Evolutionary conservation across 2,797 vertebrate species (phyloP).

Genomic region (Mus caroli): DNA sequence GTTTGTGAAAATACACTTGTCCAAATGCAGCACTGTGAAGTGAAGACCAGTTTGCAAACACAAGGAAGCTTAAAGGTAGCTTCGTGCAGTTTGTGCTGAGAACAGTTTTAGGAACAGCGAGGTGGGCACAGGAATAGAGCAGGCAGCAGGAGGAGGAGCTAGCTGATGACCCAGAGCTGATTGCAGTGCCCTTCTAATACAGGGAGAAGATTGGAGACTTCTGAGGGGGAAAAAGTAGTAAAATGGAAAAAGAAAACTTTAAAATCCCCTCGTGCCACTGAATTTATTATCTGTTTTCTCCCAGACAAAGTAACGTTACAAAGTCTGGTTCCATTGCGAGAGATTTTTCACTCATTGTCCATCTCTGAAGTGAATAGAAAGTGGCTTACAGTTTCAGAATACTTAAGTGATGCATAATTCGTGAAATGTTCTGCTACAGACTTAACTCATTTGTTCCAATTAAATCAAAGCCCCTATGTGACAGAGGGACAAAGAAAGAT

Average conservation of each 20-base stretch:
- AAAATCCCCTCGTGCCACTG: conserved; percentile 4
- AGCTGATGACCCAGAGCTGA: neutral
- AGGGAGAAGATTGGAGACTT: neutral
- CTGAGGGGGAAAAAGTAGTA: neutral
- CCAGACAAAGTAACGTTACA: neutral
- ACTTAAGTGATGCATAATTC: neutral
- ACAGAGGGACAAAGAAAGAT: neutral
- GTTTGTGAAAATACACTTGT: neutral
- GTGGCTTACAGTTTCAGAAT: neutral
- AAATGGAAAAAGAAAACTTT: conserved; percentile 33
- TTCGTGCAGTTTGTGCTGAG: neutral
- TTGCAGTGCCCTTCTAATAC: neutral
- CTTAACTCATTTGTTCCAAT: neutral
- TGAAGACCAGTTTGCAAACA: neutral
- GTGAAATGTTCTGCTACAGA: neutral
- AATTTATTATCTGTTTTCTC: conserved; percentile 48
- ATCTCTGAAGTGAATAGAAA: neutral
- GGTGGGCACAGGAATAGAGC: neutral
- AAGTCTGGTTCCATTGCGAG: neutral
- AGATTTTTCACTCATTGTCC: neutral
- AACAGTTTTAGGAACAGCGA: neutral
- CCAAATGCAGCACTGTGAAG: neutral
- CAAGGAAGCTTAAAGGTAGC: neutral
- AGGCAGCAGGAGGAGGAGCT: neutral
- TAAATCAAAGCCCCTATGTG: neutral